Base-by-base conservation (phyloP, 2,888 invertebrate species). In the Adela reaumurella region DNA sequence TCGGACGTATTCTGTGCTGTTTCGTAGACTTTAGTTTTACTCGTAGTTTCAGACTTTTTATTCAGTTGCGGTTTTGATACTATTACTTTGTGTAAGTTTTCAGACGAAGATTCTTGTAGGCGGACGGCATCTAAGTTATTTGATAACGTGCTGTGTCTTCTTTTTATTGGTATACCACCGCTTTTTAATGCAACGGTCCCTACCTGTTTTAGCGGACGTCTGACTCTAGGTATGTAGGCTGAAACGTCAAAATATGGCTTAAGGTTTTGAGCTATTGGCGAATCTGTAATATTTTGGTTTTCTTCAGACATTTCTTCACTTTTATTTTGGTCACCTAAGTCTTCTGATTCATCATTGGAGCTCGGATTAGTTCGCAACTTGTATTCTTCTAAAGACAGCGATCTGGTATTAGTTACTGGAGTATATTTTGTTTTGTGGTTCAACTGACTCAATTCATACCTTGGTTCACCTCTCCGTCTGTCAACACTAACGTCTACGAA, bases 401-500 rank as follows among this genome's bases (percentile, higher is more conserved):
- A 55, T 55, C 61, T 68, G 54, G 62, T 70, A 49, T 69, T 67
- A 59, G 65, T 62, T 8, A 71, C 66, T 10, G 74, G 69, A 19
- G 65, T 64, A 48, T 76, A 71, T 49, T 62, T 57, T 17, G 58
- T 11, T 55, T 74, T 77, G 49, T 77, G 76, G 56, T 76, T 76
- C 45, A 51, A 19, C 20, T 61, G 63, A 53, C 63, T 64, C 14
- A 72, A 52, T 62, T 78, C 79, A 54, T 72, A 79, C 51, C 68
- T 66, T 2, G 79, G 78, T 59, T 78, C 79, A 46, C 72, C 73
- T 58, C 70, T 64, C 18, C 76, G 63, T 35, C 62, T 56, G 52
- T 74, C 74, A 18, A 61, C 47, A 53, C 62, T 74, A 1, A 74
- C 62, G 52, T 74, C 70, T 18, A 73, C 55, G 58, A 76, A 66